These are phyloP conservation scores for Homarus americanus DNA, from an alignment of 1,140 invertebrate genomes.

Conservation along the genomic window DNA sequence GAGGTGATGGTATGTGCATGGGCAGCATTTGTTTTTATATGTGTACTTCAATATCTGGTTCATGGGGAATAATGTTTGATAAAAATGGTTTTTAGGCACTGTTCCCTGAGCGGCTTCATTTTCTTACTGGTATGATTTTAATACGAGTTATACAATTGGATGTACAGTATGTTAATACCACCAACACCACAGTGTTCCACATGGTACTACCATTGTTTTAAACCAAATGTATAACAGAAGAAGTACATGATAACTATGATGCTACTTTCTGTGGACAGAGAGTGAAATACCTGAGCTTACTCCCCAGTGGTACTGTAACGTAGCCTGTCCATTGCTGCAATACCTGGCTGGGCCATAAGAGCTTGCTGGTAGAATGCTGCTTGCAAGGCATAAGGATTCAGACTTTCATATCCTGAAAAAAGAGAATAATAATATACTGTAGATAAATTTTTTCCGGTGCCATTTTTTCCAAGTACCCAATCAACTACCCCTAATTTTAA, in stretches of 20 bases:
- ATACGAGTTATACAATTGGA: background rate
- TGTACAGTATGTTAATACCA: background rate
- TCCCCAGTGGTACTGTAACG: conserved; percentile 19
- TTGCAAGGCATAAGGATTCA: conserved; percentile 25
- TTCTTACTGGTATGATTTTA: background rate
- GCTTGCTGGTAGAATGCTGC: conserved; percentile 36
- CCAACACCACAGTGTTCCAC: background rate
- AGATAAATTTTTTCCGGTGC: no score
- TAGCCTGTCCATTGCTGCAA: conserved; percentile 25
- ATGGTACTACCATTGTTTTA: background rate
- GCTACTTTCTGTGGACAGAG: background rate
- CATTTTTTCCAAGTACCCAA: no score
- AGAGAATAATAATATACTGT: no score
- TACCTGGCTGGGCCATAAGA: conserved; percentile 27
- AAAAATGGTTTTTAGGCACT: background rate
- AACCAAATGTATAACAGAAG: background rate
- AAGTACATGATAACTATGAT: background rate
- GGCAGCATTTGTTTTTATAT: background rate
- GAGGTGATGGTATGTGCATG: background rate
- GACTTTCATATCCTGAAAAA: conserved; percentile 24
- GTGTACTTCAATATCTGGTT: no score
- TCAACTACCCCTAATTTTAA: no score
- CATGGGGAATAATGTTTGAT: no score
- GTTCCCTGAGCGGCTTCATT: background rate
- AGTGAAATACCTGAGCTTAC: background rate